A percentile compares a stretch with the other conserved stretches of the same genome.
Conservation (phyloP, 2,113 vertebrate genomes). For the Physeter macrocephalus region DNA sequence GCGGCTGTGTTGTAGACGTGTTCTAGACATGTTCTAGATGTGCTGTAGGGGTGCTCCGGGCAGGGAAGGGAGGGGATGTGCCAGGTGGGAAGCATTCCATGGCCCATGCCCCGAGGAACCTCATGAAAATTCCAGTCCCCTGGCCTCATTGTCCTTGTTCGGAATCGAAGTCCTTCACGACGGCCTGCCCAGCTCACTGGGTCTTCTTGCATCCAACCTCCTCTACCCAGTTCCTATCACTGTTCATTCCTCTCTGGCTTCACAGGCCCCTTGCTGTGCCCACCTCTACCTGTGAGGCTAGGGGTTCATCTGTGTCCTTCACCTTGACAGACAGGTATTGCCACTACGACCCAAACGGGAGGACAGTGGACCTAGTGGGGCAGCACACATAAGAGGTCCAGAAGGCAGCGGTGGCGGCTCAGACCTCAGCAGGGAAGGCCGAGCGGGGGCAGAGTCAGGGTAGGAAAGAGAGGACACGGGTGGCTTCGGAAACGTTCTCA, state of each 20-base stretch:
- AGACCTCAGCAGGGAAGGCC: not conserved
- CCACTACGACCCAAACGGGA: not conserved
- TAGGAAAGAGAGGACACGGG: not conserved
- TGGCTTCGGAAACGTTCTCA: not conserved
- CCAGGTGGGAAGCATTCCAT: too few relatives aligned
- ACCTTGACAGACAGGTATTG: not conserved
- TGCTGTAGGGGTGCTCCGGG: too few relatives aligned
- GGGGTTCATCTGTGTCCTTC: not conserved
- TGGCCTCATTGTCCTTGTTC: not conserved
- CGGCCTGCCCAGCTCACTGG: not conserved
- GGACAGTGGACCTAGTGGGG: not conserved
- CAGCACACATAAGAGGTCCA: not conserved
- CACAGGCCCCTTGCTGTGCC: not conserved
- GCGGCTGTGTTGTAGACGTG: not conserved
- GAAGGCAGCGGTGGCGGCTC: not conserved
- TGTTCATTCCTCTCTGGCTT: not conserved
- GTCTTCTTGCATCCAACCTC: too few relatives aligned
- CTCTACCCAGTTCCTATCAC: not conserved
- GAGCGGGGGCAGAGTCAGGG: not conserved
- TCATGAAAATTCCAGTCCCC: not conserved
- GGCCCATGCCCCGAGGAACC: not conserved
- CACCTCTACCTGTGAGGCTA: not conserved
- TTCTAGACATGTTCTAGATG: not conserved
- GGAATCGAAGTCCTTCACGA: not conserved
- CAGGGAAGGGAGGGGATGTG: not conserved